phyloP scores from a whole-genome alignment of 2,113 vertebrate genomes.

The Limanda limanda region DNA sequence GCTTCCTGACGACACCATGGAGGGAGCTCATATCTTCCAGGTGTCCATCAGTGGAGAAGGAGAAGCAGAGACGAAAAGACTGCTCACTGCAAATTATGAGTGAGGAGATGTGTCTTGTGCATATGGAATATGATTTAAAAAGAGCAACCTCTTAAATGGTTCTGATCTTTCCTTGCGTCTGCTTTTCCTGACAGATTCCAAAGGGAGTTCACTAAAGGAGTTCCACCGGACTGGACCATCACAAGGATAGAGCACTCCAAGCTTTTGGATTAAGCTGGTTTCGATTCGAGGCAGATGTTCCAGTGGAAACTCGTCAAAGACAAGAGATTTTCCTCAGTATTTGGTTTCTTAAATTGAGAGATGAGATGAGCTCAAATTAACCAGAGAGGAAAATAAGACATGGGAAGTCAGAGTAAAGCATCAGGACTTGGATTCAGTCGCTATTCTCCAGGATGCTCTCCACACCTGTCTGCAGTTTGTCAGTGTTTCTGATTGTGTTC shows the following conservation, averaged over 20 bases:
- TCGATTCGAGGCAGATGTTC: background rate
- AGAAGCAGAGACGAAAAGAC: conserved; percentile 84
- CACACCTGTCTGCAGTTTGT: background rate
- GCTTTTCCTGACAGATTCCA: conserved; percentile 85
- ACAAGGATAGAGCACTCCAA: conserved; percentile 92
- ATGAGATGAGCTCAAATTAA: background rate
- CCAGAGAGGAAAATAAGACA: background rate
- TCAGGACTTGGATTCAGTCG: conserved; percentile 6
- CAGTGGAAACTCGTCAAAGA: conserved; percentile 21
- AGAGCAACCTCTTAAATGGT: too few species aligned
- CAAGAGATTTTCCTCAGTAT: background rate
- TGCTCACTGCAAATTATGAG: conserved; percentile 94
- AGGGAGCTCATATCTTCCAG: conserved; percentile 86
- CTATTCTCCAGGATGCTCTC: background rate
- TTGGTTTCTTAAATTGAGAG: background rate
- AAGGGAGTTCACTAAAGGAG: conserved; percentile 95
- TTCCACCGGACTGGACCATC: conserved; percentile 93
- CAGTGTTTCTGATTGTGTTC: background rate
- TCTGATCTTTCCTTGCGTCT: background rate
- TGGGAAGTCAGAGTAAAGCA: background rate
- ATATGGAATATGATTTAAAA: too few species aligned
- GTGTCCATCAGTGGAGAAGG: conserved; percentile 82
- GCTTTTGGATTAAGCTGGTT: conserved; percentile 84
- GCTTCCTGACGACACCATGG: conserved; percentile 83
- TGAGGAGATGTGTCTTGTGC: conserved; percentile 72